phyloP scores from a whole-genome alignment of 1,140 invertebrate species.

The Listronotus oregonensis region DNA sequence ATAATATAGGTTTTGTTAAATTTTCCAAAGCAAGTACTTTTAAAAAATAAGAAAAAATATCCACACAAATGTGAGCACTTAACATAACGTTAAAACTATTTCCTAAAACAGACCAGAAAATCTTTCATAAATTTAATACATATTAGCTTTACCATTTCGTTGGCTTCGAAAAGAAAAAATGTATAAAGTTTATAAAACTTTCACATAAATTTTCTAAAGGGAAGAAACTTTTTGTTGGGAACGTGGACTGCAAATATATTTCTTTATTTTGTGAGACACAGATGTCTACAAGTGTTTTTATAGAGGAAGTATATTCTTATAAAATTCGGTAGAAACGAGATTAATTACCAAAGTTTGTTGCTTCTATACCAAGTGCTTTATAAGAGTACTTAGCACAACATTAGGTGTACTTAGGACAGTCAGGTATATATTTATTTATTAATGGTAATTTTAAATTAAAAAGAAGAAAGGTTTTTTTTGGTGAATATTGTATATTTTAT shows the following conservation, averaged over 20 bases:
- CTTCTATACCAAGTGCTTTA: background rate
- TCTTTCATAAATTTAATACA: slow-evolving; percentile 13
- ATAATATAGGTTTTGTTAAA: too few species aligned
- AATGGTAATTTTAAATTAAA: too few species aligned
- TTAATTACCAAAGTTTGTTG: slow-evolving; percentile 22
- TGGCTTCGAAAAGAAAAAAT: slow-evolving; percentile 10
- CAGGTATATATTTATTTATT: too few species aligned
- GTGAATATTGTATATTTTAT: too few species aligned
- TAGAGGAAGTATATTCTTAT: slow-evolving; percentile 17
- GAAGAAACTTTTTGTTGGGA: slow-evolving; percentile 7
- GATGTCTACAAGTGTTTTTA: slow-evolving; percentile 27
- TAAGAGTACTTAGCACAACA: too few species aligned
- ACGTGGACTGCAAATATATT: slow-evolving; percentile 27
- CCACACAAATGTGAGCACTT: too few species aligned
- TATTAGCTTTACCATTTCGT: slow-evolving; percentile 17
- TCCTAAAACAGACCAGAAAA: background rate
- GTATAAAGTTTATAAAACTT: slow-evolving; percentile 19
- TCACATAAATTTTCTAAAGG: slow-evolving; percentile 19
- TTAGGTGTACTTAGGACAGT: too few species aligned
- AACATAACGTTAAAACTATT: too few species aligned
- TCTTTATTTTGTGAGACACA: slow-evolving; percentile 24
- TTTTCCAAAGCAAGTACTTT: too few species aligned
- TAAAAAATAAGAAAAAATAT: too few species aligned
- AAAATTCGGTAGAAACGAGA: slow-evolving; percentile 13
- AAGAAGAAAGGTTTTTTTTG: too few species aligned